Evolutionary conservation across 2,113 vertebrate species (phyloP), one percentile per base, ranked within the genome.

Genomic region (Eurypyga helias): DNA sequence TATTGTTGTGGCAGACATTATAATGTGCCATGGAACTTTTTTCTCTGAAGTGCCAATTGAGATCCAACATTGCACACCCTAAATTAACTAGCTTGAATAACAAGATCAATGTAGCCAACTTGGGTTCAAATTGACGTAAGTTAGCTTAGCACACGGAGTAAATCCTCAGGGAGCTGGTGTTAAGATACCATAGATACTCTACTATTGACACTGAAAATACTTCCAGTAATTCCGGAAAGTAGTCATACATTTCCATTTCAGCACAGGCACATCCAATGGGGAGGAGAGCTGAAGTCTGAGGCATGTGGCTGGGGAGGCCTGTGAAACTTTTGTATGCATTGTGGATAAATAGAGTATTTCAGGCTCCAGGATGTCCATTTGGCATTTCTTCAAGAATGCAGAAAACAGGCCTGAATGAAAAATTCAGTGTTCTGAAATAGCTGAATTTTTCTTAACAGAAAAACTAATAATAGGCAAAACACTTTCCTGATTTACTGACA

Each of bases 341-440:
- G n/a, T 75, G 31, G 58, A 71, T 64, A 72, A 80, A 91, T 45
- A 54, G n/a, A 66, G 11, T 72, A 28, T 78, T 96, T 93, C 51
- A 77, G 71, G 46, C 51, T 90, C 67, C 9, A 2, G 34, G 64
- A 67, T 81, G 76, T 49, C 85, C 76, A 71, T 55, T 48, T 95
- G 93, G 92, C 88, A 55, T 7, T 86, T 91, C 36, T 93, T 94
- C 96, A 96, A 86, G 76, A 96, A 96, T 90, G 85, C 29, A 70
- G 75, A 90, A 94, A 75, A 8, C 76, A 90, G 48, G 43, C 38
- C 88, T 83, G 83, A 86, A 88, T 15, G 13, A 88, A 94, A 88
- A 92, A 75, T 62, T 75, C 46, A 49, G 0, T 55, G 23, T 73
- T 66, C 66, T 48, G 20, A 92, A 88, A 80, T 17, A 90, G 25